These are phyloP conservation scores for Noctua comes DNA, from an alignment of 2,888 invertebrate species.

Conservation along the genomic window DNA sequence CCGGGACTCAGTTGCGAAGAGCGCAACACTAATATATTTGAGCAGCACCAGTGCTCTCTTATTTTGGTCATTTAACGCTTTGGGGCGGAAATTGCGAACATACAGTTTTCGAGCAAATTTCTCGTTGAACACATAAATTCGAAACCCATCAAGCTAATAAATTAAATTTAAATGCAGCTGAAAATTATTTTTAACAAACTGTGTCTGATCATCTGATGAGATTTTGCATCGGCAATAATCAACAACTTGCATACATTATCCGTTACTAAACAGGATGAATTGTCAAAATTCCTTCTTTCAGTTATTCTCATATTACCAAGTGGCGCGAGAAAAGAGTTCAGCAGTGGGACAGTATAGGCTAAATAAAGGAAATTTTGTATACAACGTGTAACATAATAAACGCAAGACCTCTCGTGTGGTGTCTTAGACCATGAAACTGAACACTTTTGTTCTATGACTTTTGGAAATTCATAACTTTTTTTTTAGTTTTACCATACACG, in stretches of 20 bases:
- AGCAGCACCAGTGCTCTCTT: constrained; percentile 16
- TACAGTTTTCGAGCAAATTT: neutral
- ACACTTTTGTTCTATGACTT: no score
- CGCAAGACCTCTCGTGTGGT: no score
- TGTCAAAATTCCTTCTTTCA: neutral
- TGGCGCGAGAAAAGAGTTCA: neutral
- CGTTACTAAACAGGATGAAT: neutral
- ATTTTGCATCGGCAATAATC: neutral
- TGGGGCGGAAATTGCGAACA: neutral
- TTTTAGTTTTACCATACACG: no score
- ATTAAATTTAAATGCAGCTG: neutral
- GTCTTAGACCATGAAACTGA: no score
- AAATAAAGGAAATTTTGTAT: no score
- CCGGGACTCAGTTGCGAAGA: constrained; percentile 50
- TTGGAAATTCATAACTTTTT: no score
- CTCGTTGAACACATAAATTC: neutral
- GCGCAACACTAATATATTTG: constrained; percentile 50
- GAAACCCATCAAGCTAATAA: neutral
- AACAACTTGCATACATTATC: neutral
- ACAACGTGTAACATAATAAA: no score
- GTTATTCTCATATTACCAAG: neutral
- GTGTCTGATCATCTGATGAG: neutral
- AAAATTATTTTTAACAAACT: neutral
- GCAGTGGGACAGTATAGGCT: neutral
- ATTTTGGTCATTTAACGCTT: constrained; percentile 24